A percentile compares a stretch with the other conserved stretches of the same genome.
These are phyloP conservation scores for Trichogramma dendrolimi DNA, from an alignment of 2,888 invertebrate genomes.

Conservation along the genomic window DNA sequence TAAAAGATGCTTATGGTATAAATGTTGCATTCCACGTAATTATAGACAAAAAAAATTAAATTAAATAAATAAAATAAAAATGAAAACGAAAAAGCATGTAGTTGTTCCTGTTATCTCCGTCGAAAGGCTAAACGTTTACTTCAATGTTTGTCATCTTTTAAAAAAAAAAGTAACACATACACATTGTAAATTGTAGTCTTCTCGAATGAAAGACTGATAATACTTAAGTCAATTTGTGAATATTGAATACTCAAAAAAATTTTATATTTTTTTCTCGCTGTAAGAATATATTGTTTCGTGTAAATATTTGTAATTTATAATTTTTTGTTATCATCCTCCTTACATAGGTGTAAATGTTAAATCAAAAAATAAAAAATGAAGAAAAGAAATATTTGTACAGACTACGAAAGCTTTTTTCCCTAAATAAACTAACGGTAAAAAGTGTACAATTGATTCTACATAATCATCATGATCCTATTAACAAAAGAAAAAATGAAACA, in stretches of 20 bases:
- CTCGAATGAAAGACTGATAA: conserved; percentile 26
- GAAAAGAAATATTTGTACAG: too few relatives aligned
- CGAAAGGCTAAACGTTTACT: conserved; percentile 8
- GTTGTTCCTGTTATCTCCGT: conserved; percentile 25
- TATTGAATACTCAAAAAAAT: conserved; percentile 14
- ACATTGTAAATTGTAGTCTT: conserved; percentile 8
- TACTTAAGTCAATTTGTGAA: conserved; percentile 17
- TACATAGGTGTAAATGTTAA: too few relatives aligned
- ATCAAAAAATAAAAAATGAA: too few relatives aligned
- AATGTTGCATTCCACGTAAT: too few relatives aligned
- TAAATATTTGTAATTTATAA: conserved; percentile 3
- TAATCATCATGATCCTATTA: too few relatives aligned
- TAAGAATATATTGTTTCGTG: conserved; percentile 5
- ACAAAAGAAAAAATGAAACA: too few relatives aligned
- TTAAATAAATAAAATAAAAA: background rate
- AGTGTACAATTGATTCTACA: too few relatives aligned
- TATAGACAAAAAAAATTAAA: too few relatives aligned
- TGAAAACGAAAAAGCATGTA: conserved; percentile 10
- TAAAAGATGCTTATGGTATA: conserved; percentile 7
- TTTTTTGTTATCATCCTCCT: conserved; percentile 4
- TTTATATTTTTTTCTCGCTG: conserved; percentile 7
- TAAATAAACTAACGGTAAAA: too few relatives aligned
- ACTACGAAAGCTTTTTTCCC: too few relatives aligned
- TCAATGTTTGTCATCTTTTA: conserved; percentile 11
- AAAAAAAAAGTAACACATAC: background rate